Percentiles rank a stretch among this genome's conserved stretches.
phyloP scores from a whole-genome alignment of 2,888 invertebrate genomes.

The Zygothrica quintamaculata region DNA sequence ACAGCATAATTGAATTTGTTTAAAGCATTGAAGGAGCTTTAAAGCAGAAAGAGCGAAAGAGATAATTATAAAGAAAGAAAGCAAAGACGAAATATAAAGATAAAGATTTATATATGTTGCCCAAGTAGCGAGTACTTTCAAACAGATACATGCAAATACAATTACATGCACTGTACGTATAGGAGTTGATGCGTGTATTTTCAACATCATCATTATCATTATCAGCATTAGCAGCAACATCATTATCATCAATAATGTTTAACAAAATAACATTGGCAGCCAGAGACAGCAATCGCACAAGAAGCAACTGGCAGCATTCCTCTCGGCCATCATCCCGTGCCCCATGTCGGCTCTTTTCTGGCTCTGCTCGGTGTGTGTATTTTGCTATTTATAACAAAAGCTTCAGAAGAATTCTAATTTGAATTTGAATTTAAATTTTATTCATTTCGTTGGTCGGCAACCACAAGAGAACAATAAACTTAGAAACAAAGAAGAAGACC shows the following conservation, averaged over 20 bases:
- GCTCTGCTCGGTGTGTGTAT: conserved; percentile 70
- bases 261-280: conserved; percentile 77
- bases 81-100: neutral
- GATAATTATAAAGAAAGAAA: too few species aligned
- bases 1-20: conserved; percentile 48
- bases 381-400: conserved; percentile 82
- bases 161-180: conserved; percentile 36
- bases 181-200: conserved; percentile 56
- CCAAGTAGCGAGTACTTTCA: conserved; percentile 37
- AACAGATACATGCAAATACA: conserved; percentile 29
- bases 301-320: conserved; percentile 25
- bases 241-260: conserved; percentile 77
- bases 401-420: conserved; percentile 73
- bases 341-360: conserved; percentile 6
- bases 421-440: conserved; percentile 40
- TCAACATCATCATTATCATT: conserved; percentile 75
- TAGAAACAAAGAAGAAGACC: conserved; percentile 29
- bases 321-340: neutral
- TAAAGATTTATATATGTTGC: conserved; percentile 30
- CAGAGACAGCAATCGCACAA: conserved; percentile 38
- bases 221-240: too few species aligned
- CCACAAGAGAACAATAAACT: conserved; percentile 72
- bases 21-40: conserved; percentile 27
- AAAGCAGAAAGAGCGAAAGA: too few species aligned
- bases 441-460: conserved; percentile 60